A percentile compares a stretch with the other conserved stretches of the same genome.
phyloP scores from a whole-genome alignment of 2,113 vertebrate genomes.

The Syngnathus floridae region DNA sequence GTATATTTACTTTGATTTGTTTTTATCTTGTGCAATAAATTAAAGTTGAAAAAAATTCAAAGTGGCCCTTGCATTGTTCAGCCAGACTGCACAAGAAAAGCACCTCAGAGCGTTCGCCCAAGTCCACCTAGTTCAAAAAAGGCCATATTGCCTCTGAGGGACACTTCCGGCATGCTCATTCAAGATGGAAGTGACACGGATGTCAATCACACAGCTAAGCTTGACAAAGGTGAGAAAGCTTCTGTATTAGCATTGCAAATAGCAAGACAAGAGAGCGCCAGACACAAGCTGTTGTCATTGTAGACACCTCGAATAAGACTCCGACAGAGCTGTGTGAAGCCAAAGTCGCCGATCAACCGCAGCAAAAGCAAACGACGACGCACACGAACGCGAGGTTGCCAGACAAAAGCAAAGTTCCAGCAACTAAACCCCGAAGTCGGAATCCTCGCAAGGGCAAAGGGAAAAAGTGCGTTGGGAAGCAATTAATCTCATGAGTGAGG shows the following conservation, averaged over 20 bases:
- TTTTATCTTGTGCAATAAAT: background rate
- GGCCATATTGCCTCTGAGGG: constrained; percentile 77
- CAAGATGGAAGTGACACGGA: constrained; percentile 77
- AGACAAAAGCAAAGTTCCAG: constrained; percentile 35
- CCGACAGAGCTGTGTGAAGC: constrained; percentile 17
- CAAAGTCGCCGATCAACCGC: constrained; percentile 7
- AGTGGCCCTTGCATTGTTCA: background rate
- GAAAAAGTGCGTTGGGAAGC: constrained; percentile 72
- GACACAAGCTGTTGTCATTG: background rate
- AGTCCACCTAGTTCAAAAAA: constrained; percentile 74
- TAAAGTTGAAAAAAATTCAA: background rate
- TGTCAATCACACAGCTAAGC: constrained; percentile 65
- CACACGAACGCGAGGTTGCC: background rate
- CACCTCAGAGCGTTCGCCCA: constrained; percentile 69
- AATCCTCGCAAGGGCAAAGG: constrained; percentile 62
- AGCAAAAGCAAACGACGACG: constrained; percentile 18
- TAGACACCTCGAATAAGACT: constrained; percentile 11
- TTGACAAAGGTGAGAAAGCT: constrained; percentile 68
- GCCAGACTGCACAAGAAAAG: constrained; percentile 72
- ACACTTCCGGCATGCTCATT: constrained; percentile 74
- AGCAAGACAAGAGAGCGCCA: background rate
- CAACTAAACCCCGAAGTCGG: constrained; percentile 48
- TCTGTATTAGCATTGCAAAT: background rate
- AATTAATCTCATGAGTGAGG: background rate
- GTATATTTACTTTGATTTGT: background rate